phyloP scores from a whole-genome alignment of 2,888 invertebrate genomes.

The Smittia aterrima region DNA sequence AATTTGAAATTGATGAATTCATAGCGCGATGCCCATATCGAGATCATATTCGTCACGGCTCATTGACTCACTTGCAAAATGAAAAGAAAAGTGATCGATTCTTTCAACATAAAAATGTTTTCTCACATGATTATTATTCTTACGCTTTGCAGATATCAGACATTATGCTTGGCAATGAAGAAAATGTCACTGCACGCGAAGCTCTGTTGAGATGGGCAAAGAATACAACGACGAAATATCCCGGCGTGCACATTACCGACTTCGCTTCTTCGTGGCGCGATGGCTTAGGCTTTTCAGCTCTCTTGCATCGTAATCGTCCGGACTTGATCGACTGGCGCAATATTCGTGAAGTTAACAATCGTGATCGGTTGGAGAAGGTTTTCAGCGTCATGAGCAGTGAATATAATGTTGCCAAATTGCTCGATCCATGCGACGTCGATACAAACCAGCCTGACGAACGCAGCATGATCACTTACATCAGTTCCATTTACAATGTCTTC shows the following conservation, averaged over 20 bases:
- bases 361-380: slow-evolving; percentile 94
- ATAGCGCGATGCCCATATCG: not conserved
- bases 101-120: too few relatives aligned
- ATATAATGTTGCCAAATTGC: slow-evolving; percentile 94
- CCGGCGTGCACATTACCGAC: slow-evolving; percentile 91
- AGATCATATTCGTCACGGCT: slow-evolving; percentile 24
- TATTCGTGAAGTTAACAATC: slow-evolving; percentile 82
- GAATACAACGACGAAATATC: slow-evolving; percentile 94
- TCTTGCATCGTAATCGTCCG: slow-evolving; percentile 95
- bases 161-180: slow-evolving; percentile 91
- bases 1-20: not conserved
- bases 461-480: slow-evolving; percentile 99
- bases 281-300: slow-evolving; percentile 97
- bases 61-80: slow-evolving; percentile 28
- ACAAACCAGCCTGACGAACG: slow-evolving; percentile 99
- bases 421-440: slow-evolving; percentile 99
- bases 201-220: slow-evolving; percentile 97
- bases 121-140: not conserved
- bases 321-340: slow-evolving; percentile 83
- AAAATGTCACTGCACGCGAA: slow-evolving; percentile 91
- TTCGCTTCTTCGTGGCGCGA: slow-evolving; percentile 98
- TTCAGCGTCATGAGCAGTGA: slow-evolving; percentile 96
- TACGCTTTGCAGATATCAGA: slow-evolving; percentile 83
- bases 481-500: slow-evolving; percentile 98
- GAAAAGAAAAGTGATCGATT: too few relatives aligned